Conservation (phyloP, 2,888 invertebrate genomes). For the Allolobophora icterica region DNA sequence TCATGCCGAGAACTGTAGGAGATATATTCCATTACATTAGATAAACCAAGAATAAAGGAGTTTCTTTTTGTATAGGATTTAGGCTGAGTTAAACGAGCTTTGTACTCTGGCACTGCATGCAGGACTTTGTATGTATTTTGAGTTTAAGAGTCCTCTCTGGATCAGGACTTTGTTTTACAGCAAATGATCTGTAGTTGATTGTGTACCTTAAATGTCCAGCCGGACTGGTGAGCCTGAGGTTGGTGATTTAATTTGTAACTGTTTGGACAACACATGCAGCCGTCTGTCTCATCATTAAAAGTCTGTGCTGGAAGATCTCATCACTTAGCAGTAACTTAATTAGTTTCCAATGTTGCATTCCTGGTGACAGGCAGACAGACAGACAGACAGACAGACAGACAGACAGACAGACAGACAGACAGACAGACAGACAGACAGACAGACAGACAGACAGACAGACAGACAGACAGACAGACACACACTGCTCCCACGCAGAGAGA, state of each 20-base stretch:
- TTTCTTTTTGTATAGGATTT: neutral
- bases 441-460: neutral
- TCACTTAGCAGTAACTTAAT: neutral
- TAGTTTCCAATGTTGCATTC: neutral
- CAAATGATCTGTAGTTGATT: neutral
- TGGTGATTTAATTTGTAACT: neutral
- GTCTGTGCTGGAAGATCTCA: neutral
- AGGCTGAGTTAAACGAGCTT: neutral
- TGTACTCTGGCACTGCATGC: slow-evolving; percentile 6
- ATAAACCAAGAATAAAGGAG: neutral
- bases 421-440: neutral
- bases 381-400: neutral
- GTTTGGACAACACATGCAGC: neutral
- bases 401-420: neutral
- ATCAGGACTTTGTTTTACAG: no score
- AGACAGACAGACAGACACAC: neutral
- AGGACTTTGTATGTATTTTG: neutral
- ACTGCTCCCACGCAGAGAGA: no score
- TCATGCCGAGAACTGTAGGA: neutral
- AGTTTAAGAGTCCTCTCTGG: neutral
- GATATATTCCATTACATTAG: neutral
- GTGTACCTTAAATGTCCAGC: neutral
- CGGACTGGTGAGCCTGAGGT: neutral
- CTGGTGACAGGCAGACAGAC: neutral
- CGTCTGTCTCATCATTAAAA: neutral